A percentile compares a stretch with the other conserved stretches of the same genome.
Conservation (phyloP, 2,797 vertebrate genomes). For the Tarsius wallacei region DNA sequence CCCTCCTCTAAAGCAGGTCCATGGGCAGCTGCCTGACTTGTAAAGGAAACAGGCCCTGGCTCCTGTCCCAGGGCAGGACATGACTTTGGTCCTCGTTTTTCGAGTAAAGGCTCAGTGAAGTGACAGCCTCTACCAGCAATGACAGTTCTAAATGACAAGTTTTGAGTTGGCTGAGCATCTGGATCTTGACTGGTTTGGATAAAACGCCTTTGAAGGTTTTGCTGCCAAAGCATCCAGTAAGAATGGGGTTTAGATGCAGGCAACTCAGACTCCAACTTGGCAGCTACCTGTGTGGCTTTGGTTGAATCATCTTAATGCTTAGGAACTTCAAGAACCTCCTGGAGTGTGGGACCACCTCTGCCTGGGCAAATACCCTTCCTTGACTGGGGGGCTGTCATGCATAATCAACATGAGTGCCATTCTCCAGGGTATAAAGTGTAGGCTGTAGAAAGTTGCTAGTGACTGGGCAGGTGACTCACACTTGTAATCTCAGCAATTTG, state of each 20-base stretch:
- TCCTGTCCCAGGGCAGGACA: fast-evolving
- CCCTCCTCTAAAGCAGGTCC: not conserved
- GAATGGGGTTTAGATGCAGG: not conserved
- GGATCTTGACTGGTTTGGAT: not conserved
- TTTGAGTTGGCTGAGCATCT: not conserved
- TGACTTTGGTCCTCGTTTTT: not conserved
- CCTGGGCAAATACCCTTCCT: not conserved
- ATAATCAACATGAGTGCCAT: too few species aligned
- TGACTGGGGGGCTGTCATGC: not conserved
- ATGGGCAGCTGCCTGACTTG: not conserved
- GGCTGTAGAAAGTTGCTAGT: not conserved
- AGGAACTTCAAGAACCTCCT: not conserved
- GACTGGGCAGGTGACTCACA: too few species aligned
- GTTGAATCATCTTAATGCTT: not conserved
- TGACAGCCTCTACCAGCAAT: not conserved
- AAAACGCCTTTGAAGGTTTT: not conserved
- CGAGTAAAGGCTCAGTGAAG: not conserved
- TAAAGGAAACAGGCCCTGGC: not conserved
- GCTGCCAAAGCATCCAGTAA: not conserved
- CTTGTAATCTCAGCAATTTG: too few species aligned
- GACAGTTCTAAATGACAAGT: not conserved
- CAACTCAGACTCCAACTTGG: fast-evolving
- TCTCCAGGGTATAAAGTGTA: not conserved
- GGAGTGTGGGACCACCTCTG: not conserved
- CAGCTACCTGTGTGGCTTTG: not conserved